Base-by-base conservation (phyloP, 1,140 invertebrate genomes). In the Anadara kagoshimensis region DNA sequence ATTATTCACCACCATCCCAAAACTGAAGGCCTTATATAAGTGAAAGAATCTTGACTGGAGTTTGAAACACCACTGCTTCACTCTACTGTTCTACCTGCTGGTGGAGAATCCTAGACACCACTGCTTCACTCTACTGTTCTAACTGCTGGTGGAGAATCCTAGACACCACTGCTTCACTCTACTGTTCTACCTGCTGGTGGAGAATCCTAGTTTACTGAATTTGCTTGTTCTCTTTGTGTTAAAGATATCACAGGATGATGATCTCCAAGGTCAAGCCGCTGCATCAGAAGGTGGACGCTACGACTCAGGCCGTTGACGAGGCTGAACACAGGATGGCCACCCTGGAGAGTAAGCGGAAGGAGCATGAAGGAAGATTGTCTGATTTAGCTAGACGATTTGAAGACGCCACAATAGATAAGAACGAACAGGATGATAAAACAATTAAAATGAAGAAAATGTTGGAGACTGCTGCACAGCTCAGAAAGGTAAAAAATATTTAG, bases 341-440 rank as follows among this genome's bases (percentile, higher is more conserved):
- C 1, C 76, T 90, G 44, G 87, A 88, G 57, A 84, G 82, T 62
- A 90, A 89, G 74, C 69, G 83, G 49, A 88, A 86, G 83, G 81
- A 80, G 0, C 78, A 88, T 16, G 85, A 89, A 56, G 78, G 86
- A 0, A 78, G 88, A 63, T 73, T 89, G 41, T 75, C 82, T n/a
- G 88, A 87, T 56, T 73, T 89, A 54, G 85, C 86, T 3, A 78
- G 80, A 66, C 84, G 85, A 8, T 90, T 89, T 83, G 89, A 90
- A 69, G 87, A 90, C 66, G 88, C 89, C 0, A 89, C 88, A 1
- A 86, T 90, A 51, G 89, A 90, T 73, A 89, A 89, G 70, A 88
- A 88, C 74, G 83, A 88, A 57, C 89, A 90, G 73, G 85, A 88
- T 66, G 86, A 88, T 73, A 89, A 88, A 63, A 87, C 86, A 3